Evolutionary conservation across 2,888 invertebrate species (phyloP), one percentile per base, ranked within the genome.

Genomic region (Epinotia demarniana): DNA sequence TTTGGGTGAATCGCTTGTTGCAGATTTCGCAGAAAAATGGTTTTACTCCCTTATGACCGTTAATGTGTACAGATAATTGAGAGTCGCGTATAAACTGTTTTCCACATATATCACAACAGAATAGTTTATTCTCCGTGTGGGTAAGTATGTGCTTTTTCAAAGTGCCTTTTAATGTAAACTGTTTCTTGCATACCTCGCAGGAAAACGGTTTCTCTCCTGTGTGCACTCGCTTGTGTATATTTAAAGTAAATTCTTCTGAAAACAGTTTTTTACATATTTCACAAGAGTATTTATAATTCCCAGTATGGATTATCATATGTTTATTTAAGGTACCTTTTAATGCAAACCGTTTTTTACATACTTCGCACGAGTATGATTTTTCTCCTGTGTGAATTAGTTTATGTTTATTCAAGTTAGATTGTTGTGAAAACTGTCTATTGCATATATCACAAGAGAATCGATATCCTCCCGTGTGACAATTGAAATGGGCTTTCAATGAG

Each of bases 61-160:
- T 69, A 23, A 69, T 69, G 12, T 69, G 69, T 16, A 58, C 43
- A 2, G 27, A 58, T 69, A 69, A 13, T 23, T 69, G 58, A 46
- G 58, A 12, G 6, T 60, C 43, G 27, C 58, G 58, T 60, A 69
- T 69, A 60, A 69, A 69, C 27, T 69, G 69, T n/a, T 69, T 69
- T 46, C 69, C 69, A 46, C 69, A 69, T 23, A 60, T 60, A 27
- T 69, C 69, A 60, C 69, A 69, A 60, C 69, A 69, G 27, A 69
- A 69, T 60, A 69, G 19, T 60, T 69, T 69, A 57, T 69, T 58
- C 5, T 19, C 69, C 16, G 58, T 23, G 12, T 69, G 69, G 6
- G 58, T 69, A 23, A 69, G 46, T 11, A 69, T 23, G 23, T 69
- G 69, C 23, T 58, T 60, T 27, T 60, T 60, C 16, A 69, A 46